Evolutionary conservation across 2,797 vertebrate species (phyloP).

Genomic region (Pseudochirops cupreus): DNA sequence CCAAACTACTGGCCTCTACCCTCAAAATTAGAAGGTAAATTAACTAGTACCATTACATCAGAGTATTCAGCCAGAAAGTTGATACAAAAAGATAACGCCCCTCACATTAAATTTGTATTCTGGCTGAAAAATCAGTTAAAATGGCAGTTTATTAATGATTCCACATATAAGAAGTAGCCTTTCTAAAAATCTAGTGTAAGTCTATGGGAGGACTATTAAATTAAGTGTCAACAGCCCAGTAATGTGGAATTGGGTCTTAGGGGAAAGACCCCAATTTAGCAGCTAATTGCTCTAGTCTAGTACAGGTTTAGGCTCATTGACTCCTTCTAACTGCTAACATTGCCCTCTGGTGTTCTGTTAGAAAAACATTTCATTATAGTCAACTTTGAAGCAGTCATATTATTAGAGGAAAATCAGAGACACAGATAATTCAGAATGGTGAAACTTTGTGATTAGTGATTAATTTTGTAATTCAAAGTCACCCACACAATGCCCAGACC

Average conservation of each 20-base stretch:
- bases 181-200: neutral
- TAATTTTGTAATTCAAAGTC: neutral
- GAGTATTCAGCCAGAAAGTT: too few species aligned
- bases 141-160: neutral
- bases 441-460: neutral
- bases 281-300: slow-evolving; percentile 17
- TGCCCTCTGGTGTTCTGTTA: neutral
- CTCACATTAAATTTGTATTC: neutral
- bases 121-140: neutral
- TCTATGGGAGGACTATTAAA: neutral
- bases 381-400: neutral
- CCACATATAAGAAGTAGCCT: neutral
- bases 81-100: neutral
- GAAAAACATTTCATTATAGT: neutral
- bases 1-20: neutral
- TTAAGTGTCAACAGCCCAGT: neutral
- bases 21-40: neutral
- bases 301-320: neutral
- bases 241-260: neutral
- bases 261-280: neutral
- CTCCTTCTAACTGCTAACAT: neutral
- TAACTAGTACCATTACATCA: neutral
- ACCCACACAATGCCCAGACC: neutral
- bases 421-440: neutral
- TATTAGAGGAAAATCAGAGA: neutral